Percentiles rank a stretch among this genome's conserved stretches.
Evolutionary conservation across 2,888 invertebrate species (phyloP).

Genomic region (Apodemia duryi): DNA sequence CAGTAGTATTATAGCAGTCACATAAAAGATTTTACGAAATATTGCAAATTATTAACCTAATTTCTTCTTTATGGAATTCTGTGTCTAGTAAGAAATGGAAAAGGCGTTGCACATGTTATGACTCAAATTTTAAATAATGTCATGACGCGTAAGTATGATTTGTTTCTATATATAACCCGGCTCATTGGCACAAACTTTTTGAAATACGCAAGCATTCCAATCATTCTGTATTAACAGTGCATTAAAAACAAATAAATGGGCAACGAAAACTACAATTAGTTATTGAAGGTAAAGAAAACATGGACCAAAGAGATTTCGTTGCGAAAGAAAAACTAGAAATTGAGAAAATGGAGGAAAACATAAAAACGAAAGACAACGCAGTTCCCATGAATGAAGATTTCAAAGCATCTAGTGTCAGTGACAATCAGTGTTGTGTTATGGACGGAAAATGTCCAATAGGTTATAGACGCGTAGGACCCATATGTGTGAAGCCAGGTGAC

Average conservation of each 20-base stretch:
- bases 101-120: no score
- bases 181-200: conserved; percentile 1
- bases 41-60: no score
- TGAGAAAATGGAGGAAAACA: neutral
- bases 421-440: conserved; percentile 16
- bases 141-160: no score
- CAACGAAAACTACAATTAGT: neutral
- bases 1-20: no score
- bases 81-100: no score
- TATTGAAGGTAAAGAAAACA: neutral
- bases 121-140: no score
- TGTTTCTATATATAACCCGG: neutral
- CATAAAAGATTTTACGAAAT: no score
- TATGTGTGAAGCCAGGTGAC: conserved; percentile 20
- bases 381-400: neutral
- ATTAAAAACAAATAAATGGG: neutral
- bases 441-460: conserved; percentile 21
- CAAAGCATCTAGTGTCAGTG: neutral
- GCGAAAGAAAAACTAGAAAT: neutral
- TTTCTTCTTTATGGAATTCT: no score
- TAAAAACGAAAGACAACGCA: neutral
- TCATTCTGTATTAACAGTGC: neutral
- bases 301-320: neutral
- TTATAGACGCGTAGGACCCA: conserved; percentile 20
- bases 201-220: neutral